Evolutionary conservation across 1,140 invertebrate species (phyloP).

Genomic region (Stenopsyche tienmushanensis): DNA sequence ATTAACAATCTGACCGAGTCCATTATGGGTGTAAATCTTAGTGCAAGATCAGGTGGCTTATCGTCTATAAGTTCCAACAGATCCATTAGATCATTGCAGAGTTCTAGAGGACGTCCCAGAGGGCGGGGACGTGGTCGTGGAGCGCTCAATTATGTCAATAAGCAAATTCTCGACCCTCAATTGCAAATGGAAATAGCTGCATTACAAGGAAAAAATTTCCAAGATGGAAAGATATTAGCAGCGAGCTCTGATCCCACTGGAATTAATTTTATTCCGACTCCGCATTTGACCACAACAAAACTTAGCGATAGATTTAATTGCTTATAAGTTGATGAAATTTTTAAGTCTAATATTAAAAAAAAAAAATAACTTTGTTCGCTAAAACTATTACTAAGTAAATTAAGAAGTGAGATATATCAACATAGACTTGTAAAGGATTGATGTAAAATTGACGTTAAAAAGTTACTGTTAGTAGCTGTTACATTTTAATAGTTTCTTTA

Average conservation of each 20-base stretch:
- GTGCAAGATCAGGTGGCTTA: conserved; percentile 6
- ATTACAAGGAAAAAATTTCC: conserved; percentile 24
- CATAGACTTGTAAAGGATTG: too few relatives aligned
- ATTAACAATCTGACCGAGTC: conserved; percentile 1
- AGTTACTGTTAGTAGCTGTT: too few relatives aligned
- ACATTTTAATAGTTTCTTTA: too few relatives aligned
- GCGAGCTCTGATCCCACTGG: background rate
- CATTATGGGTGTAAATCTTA: background rate
- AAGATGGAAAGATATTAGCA: conserved; percentile 6
- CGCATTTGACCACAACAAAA: conserved; percentile 35
- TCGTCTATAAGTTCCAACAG: background rate
- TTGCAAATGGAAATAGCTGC: conserved; percentile 37
- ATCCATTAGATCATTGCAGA: background rate
- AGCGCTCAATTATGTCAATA: background rate
- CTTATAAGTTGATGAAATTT: conserved; percentile 19
- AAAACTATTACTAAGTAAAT: too few relatives aligned
- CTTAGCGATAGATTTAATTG: conserved; percentile 34
- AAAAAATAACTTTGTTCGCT: too few relatives aligned
- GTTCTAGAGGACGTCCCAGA: background rate
- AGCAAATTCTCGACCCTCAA: conserved; percentile 26
- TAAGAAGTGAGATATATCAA: too few relatives aligned
- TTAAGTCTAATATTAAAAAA: too few relatives aligned
- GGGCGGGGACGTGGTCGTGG: conserved; percentile 16
- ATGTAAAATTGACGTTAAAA: too few relatives aligned
- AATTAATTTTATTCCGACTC: conserved; percentile 35